These are phyloP conservation scores for Stenolophus ochropezus DNA, from an alignment of 2,888 invertebrate species.

Conservation along the genomic window DNA sequence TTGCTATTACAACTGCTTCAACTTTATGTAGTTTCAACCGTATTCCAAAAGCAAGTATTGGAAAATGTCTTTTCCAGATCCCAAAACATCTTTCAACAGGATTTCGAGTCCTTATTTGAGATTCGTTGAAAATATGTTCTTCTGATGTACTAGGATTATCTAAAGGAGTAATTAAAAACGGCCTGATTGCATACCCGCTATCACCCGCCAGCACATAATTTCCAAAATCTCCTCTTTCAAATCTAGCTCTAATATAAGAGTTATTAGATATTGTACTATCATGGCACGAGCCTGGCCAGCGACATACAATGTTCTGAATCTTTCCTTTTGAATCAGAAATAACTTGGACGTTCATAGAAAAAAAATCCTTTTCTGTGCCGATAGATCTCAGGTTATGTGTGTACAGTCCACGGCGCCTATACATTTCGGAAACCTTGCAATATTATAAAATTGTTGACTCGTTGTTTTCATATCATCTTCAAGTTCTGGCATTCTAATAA, in stretches of 20 bases:
- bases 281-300: slow-evolving; percentile 66
- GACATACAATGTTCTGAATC: slow-evolving; percentile 64
- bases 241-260: slow-evolving; percentile 6
- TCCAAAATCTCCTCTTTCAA: slow-evolving; percentile 44
- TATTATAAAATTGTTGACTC: slow-evolving; percentile 53
- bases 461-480: slow-evolving; percentile 8
- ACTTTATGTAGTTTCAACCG: slow-evolving; percentile 26
- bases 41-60: slow-evolving; percentile 36
- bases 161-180: slow-evolving; percentile 1
- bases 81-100: slow-evolving; percentile 32
- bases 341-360: slow-evolving; percentile 66
- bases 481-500: slow-evolving; percentile 44
- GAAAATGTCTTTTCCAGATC: slow-evolving; percentile 19
- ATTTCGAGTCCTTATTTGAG: slow-evolving; percentile 27
- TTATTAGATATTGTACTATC: slow-evolving; percentile 62
- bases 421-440: slow-evolving; percentile 54
- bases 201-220: not conserved
- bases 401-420: slow-evolving; percentile 59
- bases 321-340: slow-evolving; percentile 63
- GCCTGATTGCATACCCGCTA: slow-evolving; percentile 1
- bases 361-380: slow-evolving; percentile 63
- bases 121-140: slow-evolving; percentile 25
- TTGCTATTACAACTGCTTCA: slow-evolving; percentile 40
- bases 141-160: slow-evolving; percentile 1
- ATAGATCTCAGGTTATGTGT: not conserved